Percentiles rank a stretch among this genome's conserved stretches.
Conservation (phyloP, 2,797 vertebrate species). For the Austrolebias charrua region DNA sequence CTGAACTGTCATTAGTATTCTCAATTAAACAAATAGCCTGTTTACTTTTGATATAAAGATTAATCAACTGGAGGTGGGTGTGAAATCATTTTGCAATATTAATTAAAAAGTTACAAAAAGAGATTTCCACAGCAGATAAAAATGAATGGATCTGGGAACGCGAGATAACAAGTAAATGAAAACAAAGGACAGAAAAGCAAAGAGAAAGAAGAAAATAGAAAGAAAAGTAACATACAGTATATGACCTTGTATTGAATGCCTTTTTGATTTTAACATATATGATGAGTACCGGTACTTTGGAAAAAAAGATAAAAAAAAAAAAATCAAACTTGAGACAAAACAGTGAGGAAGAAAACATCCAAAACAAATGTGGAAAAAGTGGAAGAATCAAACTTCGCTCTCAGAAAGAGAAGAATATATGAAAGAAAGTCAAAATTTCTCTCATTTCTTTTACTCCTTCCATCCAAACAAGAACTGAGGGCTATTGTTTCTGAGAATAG, state of each 20-base stretch:
- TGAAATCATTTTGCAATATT: neutral
- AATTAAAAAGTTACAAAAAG: neutral
- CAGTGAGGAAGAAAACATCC: neutral
- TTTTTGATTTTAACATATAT: no score
- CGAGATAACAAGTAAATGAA: no score
- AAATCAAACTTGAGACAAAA: neutral
- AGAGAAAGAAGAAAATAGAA: neutral
- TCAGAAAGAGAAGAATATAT: constrained; percentile 1
- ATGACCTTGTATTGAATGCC: no score
- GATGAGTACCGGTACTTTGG: no score
- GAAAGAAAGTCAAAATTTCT: neutral
- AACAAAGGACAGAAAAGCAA: neutral
- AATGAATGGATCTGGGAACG: neutral
- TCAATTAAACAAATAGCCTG: neutral
- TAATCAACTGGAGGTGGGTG: neutral
- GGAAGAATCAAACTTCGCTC: constrained; percentile 1
- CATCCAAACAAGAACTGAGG: constrained; percentile 48
- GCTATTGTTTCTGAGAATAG: constrained; percentile 45
- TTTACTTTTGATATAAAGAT: constrained; percentile 10
- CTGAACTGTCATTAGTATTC: neutral
- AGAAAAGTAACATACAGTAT: no score
- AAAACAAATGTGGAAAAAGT: neutral
- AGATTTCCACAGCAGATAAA: constrained; percentile 2
- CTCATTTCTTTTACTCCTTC: constrained; percentile 16
- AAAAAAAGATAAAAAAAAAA: no score